A percentile compares a stretch with the other conserved stretches of the same genome.
Evolutionary conservation across 2,113 vertebrate genomes (phyloP).

Genomic region (Puma concolor): DNA sequence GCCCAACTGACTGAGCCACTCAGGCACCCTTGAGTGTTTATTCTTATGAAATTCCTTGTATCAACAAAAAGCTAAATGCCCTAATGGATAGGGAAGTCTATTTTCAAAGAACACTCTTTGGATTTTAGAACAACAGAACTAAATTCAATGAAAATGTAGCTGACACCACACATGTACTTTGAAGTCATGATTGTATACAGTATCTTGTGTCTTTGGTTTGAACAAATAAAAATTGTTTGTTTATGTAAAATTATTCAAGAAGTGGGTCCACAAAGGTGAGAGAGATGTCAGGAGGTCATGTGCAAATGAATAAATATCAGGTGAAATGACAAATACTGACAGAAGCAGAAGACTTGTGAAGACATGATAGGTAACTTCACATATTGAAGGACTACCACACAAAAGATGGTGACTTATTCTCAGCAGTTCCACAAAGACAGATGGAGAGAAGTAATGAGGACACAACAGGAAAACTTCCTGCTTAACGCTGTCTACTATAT

Average conservation of each 20-base stretch:
- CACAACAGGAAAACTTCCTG: neutral
- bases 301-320: neutral
- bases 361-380: neutral
- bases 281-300: neutral
- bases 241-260: neutral
- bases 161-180: neutral
- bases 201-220: neutral
- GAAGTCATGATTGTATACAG: neutral
- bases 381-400: neutral
- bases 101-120: conserved; percentile 5
- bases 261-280: neutral
- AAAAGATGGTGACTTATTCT: neutral
- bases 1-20: no score
- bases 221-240: neutral
- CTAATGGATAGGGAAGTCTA: neutral
- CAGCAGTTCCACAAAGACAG: neutral
- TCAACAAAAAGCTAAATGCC: neutral
- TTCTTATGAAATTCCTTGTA: neutral
- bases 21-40: neutral
- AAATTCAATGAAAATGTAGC: neutral
- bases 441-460: neutral
- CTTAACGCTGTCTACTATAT: neutral
- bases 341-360: neutral
- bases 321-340: neutral
- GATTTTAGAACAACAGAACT: conserved; percentile 16